phyloP scores from a whole-genome alignment of 1,140 invertebrate species.

The Micrasema minimum region DNA sequence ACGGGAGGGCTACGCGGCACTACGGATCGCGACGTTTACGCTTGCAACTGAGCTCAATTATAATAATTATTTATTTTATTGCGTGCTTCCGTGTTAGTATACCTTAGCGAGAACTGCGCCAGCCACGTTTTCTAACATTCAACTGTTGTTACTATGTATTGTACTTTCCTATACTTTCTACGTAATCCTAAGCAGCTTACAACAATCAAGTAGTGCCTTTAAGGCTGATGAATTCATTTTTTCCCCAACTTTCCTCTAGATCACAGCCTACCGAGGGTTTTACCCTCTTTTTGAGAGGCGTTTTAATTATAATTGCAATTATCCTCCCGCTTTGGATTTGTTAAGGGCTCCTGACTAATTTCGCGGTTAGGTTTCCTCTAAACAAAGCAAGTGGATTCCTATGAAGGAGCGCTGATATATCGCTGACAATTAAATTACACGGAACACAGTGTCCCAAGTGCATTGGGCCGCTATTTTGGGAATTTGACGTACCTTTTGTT shows the following conservation, averaged over 20 bases:
- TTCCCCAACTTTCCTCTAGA: not conserved
- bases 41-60: not conserved
- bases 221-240: constrained; percentile 7
- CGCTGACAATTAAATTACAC: constrained; percentile 28
- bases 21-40: not conserved
- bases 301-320: constrained; percentile 31
- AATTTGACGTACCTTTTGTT: constrained; percentile 13
- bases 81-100: constrained; percentile 1
- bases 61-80: not conserved
- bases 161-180: too few species aligned
- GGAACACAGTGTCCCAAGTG: constrained; percentile 3
- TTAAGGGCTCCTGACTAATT: constrained; percentile 45
- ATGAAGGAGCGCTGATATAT: constrained; percentile 27
- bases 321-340: constrained; percentile 30
- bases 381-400: constrained; percentile 31
- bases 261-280: not conserved
- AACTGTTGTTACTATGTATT: not conserved
- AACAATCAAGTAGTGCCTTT: constrained; percentile 3
- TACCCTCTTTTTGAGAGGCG: constrained; percentile 34
- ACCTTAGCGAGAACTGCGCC: not conserved
- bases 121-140: not conserved
- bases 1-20: not conserved
- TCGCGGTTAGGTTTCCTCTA: constrained; percentile 28
- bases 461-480: constrained; percentile 4
- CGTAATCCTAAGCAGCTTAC: too few species aligned